Base-by-base conservation (phyloP, 2,888 invertebrate genomes). In the Apamea monoglypha region DNA sequence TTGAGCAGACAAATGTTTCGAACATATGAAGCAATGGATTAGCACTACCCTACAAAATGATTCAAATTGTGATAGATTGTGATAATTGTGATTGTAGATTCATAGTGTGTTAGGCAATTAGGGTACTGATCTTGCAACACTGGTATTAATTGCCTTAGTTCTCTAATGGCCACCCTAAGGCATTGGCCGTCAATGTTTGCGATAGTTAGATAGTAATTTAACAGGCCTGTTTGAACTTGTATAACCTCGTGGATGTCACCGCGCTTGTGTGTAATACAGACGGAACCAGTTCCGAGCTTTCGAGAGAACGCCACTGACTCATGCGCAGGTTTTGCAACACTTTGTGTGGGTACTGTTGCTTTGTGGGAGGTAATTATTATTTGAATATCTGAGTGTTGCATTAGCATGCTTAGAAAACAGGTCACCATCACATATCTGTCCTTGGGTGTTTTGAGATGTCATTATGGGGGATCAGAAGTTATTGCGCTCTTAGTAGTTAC, bases 241-340 rank as follows among this genome's bases (percentile, higher is more conserved):
- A 10, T 86, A 77, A 87, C 87, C 89, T 77, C 82, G 25, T 25
- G 72, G 73, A 71, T 87, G 89, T 81, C 86, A 83, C 81, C 83
- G 79, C 56, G 79, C 70, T 10, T 82, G 78, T 64, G 75, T 79
- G 74, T 69, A 70, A 73, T 69, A 78, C 56, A 74, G 67, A 75
- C 18, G 69, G 76, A 89, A 89, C 89, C 78, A 63, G 89, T 89
- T 89, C 78, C 47, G 29, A 75, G 83, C 84, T 85, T 87, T 85
- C 80, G 74, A 89, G 83, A 78, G 67, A 71, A 44, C 71, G 40
- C 25, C 47, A 47, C 67, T 89, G 85, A 86, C 73, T 86, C 89
- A 85, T 64, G 78, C 74, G 63, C 85, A 73, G 70, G 80, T 83
- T 84, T 77, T 85, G 80, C 87, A 71, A 74, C 63, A 76, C 61